Evolutionary conservation across 2,888 invertebrate species (phyloP).

Genomic region (Melitaea athalia): DNA sequence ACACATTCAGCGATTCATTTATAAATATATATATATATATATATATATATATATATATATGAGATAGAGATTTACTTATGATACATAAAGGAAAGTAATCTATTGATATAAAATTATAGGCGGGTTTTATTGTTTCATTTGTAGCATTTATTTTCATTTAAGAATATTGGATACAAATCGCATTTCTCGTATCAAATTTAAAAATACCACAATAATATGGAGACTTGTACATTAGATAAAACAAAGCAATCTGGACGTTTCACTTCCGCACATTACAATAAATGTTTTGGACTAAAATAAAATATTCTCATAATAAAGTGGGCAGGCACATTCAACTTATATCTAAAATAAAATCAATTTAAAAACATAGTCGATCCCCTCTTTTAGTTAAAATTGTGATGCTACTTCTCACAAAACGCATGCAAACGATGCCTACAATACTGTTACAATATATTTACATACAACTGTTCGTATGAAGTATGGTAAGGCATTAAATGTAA

Average conservation of each 20-base stretch:
- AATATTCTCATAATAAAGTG: slow-evolving; percentile 50
- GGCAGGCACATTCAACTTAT: slow-evolving; percentile 72
- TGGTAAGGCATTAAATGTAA: slow-evolving; percentile 22
- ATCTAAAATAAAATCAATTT: slow-evolving; percentile 61
- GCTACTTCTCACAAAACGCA: slow-evolving; percentile 45
- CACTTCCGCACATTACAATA: slow-evolving; percentile 43
- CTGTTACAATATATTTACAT: slow-evolving; percentile 43
- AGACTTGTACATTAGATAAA: slow-evolving; percentile 73
- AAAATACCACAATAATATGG: slow-evolving; percentile 69
- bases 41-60: no score
- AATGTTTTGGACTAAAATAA: slow-evolving; percentile 39
- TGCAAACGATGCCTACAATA: slow-evolving; percentile 39
- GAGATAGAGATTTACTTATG: no score
- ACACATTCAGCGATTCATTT: no score
- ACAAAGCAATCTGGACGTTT: slow-evolving; percentile 57
- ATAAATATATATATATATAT: no score
- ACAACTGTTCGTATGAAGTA: slow-evolving; percentile 28
- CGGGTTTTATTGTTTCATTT: slow-evolving; percentile 50
- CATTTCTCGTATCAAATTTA: slow-evolving; percentile 75
- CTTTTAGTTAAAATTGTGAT: slow-evolving; percentile 71
- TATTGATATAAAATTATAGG: slow-evolving; percentile 10
- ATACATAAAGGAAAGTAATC: background rate
- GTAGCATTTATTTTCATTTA: slow-evolving; percentile 75
- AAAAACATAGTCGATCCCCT: slow-evolving; percentile 65
- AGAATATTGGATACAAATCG: slow-evolving; percentile 76